Evolutionary conservation across 2,797 vertebrate genomes (phyloP).

Genomic region (Huso huso): DNA sequence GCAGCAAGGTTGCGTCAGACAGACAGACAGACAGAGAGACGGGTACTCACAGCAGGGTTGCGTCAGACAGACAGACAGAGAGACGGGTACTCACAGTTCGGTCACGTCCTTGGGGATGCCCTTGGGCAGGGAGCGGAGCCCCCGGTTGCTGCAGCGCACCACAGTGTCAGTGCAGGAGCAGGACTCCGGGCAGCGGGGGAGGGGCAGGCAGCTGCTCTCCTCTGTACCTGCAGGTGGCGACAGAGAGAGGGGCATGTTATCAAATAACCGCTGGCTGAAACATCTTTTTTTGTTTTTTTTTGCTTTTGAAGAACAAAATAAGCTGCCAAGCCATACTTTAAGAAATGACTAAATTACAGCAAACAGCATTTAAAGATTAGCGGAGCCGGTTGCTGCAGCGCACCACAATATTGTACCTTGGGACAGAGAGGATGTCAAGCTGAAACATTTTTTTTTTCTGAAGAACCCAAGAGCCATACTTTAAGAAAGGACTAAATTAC

Average conservation of each 20-base stretch:
- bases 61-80: no score
- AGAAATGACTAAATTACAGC: constrained; percentile 20
- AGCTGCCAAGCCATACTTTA: not conserved
- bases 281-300: not conserved
- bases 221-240: constrained; percentile 61
- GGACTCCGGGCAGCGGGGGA: constrained; percentile 82
- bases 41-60: not conserved
- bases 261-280: no score
- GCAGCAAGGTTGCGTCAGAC: no score
- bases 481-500: constrained; percentile 15
- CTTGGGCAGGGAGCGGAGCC: constrained; percentile 75
- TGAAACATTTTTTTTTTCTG: no score
- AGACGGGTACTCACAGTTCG: constrained; percentile 76
- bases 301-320: not conserved
- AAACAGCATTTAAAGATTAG: constrained; percentile 42
- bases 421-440: no score
- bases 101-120: constrained; percentile 93
- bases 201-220: constrained; percentile 82
- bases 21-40: not conserved
- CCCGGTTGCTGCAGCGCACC: constrained; percentile 91
- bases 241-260: not conserved
- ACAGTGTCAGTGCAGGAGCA: constrained; percentile 87
- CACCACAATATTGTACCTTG: constrained; percentile 37
- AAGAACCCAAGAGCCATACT: no score
- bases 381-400: no score